Evolutionary conservation across 2,888 invertebrate genomes (phyloP), one percentile per base, ranked within the genome.

Genomic region (Hyles lineata): DNA sequence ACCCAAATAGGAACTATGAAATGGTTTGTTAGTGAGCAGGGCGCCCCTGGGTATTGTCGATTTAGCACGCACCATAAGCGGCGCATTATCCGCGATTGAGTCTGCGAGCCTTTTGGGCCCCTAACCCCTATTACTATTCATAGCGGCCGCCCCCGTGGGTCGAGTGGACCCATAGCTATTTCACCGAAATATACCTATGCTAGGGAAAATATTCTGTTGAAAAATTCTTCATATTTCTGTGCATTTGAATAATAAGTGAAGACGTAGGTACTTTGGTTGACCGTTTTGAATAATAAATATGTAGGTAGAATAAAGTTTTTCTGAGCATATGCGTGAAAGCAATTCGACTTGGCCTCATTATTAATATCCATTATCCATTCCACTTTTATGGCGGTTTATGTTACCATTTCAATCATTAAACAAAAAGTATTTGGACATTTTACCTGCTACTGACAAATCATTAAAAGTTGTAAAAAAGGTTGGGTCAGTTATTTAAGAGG

Each of bases 61-160:
- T 94, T 94, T 93, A 89, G 90, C 89, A 93, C 92, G 93, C 92
- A 90, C 94, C 93, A 92, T 94, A 93, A 92, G 92, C 90, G 88
- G 87, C 86, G 81, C 80, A 85, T 89, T 89, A 89, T 83, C 80
- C 83, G 80, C 82, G 85, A 85, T 83, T 83, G 87, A 73, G 69
- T 72, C 70, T 73, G 71, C 73, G 71, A 67, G 58, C 70, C 75
- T 75, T 74, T 78, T 77, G 72, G 76, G 74, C 77, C 71, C 84
- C 84, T 85, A 84, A 87, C 89, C 89, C 88, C 90, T 84, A 92
- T 93, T 93, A 92, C 92, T 94, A 94, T 94, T 94, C 94, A 94
- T 94, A 84, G 87, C 83, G 81, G 78, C 82, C 83, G 82, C 88
- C 90, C 88, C 88, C 87, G 82, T 82, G 86, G 84, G 82, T 85